These are phyloP conservation scores for Zoanthus solanderi DNA, from an alignment of 92 coral and sea anemone genomes.

Conservation along the genomic window DNA sequence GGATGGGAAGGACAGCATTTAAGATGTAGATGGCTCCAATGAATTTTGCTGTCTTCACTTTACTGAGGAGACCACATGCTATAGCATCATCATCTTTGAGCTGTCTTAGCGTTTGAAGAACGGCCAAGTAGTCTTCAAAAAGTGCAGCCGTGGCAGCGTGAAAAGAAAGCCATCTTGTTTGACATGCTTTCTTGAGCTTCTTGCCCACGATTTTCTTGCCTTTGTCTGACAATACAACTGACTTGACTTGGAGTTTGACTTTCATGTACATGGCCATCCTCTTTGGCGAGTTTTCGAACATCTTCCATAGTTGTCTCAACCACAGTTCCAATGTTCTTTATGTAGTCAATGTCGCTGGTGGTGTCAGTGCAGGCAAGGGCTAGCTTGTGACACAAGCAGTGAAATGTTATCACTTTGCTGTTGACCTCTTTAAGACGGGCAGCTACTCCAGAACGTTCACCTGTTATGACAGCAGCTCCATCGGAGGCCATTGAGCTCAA, in stretches of 20 bases:
- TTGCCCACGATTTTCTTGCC: constrained; percentile 28
- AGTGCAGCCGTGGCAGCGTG: constrained; percentile 27
- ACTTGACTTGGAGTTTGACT: constrained; percentile 17
- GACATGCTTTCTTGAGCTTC: constrained; percentile 52
- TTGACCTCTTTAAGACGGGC: constrained; percentile 60
- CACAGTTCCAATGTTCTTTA: constrained; percentile 17
- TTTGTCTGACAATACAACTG: background rate
- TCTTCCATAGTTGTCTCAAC: constrained; percentile 33
- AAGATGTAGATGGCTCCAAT: constrained; percentile 63
- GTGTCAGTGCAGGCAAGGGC: constrained; percentile 33
- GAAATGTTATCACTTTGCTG: constrained; percentile 62
- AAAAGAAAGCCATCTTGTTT: constrained; percentile 51
- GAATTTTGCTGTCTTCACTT: constrained; percentile 61
- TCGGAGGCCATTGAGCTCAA: constrained; percentile 65
- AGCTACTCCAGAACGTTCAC: constrained; percentile 60
- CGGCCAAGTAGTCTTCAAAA: constrained; percentile 64
- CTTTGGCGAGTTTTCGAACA: constrained; percentile 22
- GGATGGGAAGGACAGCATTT: constrained; percentile 57
- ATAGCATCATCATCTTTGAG: constrained; percentile 58
- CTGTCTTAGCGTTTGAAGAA: constrained; percentile 52
- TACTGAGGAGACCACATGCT: constrained; percentile 66
- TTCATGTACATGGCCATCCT: constrained; percentile 8
- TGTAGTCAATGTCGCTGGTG: constrained; percentile 25
- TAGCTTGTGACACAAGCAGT: constrained; percentile 56
- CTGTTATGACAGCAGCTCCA: constrained; percentile 68